Evolutionary conservation across 92 coral and sea anemone genomes (phyloP).

Genomic region (Phymanthus crucifer): DNA sequence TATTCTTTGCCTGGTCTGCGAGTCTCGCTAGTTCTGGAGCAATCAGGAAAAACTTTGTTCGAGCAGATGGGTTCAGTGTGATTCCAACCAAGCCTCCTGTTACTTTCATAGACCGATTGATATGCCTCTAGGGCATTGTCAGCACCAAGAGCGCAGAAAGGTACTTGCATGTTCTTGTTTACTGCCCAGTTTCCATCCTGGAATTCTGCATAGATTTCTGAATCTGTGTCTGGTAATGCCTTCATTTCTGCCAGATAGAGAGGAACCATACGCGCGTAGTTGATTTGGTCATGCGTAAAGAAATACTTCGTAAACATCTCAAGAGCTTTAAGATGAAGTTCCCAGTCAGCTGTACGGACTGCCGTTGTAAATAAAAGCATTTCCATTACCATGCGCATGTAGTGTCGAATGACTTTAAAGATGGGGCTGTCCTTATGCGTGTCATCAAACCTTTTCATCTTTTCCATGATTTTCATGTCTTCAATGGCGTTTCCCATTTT

Average conservation of each 20-base stretch:
- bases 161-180: constrained; percentile 46
- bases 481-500: constrained; percentile 11
- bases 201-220: constrained; percentile 55
- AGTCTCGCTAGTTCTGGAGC: constrained; percentile 52
- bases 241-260: constrained; percentile 61
- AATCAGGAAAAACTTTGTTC: constrained; percentile 50
- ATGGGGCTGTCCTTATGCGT: constrained; percentile 33
- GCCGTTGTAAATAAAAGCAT: constrained; percentile 53
- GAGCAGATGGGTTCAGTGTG: constrained; percentile 49
- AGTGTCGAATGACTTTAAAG: constrained; percentile 42
- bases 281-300: constrained; percentile 58
- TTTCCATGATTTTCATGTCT: constrained; percentile 20
- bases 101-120: constrained; percentile 65
- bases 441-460: constrained; percentile 55
- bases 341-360: constrained; percentile 58
- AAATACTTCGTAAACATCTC: constrained; percentile 51
- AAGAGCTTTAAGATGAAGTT: constrained; percentile 50
- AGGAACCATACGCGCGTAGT: constrained; percentile 60
- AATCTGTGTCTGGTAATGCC: constrained; percentile 38
- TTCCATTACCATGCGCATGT: constrained; percentile 58
- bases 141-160: constrained; percentile 51
- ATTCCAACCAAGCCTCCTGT: constrained; percentile 50
- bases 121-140: constrained; percentile 58
- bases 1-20: constrained; percentile 42
- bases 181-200: constrained; percentile 63